phyloP scores from a whole-genome alignment of 2,888 invertebrate genomes.

The Chalcosyrphus nemorum region DNA sequence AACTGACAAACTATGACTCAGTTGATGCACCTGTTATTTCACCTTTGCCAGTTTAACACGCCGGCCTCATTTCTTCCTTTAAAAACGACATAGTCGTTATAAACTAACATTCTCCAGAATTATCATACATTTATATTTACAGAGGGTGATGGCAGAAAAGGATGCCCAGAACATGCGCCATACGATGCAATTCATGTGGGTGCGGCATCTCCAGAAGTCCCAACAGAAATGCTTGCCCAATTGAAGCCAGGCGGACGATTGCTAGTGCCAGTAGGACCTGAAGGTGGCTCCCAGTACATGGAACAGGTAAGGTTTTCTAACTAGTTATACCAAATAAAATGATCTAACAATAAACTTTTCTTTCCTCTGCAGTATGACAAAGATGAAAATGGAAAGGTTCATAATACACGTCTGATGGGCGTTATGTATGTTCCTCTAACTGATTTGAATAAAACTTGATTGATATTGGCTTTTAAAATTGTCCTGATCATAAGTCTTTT shows the following conservation, averaged over 20 bases:
- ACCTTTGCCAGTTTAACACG: too few relatives aligned
- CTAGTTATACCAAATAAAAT: background rate
- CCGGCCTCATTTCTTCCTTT: too few relatives aligned
- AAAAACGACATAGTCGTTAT: too few relatives aligned
- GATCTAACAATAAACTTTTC: background rate
- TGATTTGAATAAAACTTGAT: constrained; percentile 85
- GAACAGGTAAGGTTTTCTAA: constrained; percentile 85
- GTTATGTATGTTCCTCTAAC: constrained; percentile 99
- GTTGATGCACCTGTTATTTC: too few relatives aligned
- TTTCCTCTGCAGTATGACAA: constrained; percentile 90
- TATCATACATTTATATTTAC: constrained; percentile 3
- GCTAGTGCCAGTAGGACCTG: constrained; percentile 94
- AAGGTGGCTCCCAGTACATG: constrained; percentile 92
- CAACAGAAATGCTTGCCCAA: constrained; percentile 86
- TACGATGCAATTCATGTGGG: constrained; percentile 97
- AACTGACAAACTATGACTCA: too few relatives aligned
- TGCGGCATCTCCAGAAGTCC: constrained; percentile 91
- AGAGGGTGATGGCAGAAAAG: constrained; percentile 95
- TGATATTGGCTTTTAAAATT: constrained; percentile 74
- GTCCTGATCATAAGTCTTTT: constrained; percentile 74
- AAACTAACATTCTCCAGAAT: too few relatives aligned
- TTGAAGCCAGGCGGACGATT: constrained; percentile 89
- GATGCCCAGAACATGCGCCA: constrained; percentile 89
- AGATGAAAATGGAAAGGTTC: constrained; percentile 89
- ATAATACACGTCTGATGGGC: constrained; percentile 92